These are phyloP conservation scores for Gymnocheta viridis DNA, from an alignment of 2,888 invertebrate genomes.

Conservation along the genomic window DNA sequence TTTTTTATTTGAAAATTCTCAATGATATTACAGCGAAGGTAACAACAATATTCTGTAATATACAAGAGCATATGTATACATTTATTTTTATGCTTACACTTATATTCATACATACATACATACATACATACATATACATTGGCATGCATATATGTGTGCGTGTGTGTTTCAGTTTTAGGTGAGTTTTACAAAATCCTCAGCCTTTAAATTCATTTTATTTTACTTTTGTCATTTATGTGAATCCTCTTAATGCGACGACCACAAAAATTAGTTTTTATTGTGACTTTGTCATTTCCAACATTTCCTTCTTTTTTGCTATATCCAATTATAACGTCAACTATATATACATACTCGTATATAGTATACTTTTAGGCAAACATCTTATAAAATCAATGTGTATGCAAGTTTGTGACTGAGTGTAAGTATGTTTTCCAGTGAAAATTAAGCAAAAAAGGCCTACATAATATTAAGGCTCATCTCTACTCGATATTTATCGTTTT, in stretches of 20 bases:
- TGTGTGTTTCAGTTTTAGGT: conserved; percentile 10
- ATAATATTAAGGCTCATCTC: conserved; percentile 48
- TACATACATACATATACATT: neutral
- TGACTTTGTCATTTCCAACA: conserved; percentile 49
- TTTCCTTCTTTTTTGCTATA: neutral
- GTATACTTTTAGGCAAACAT: conserved; percentile 20
- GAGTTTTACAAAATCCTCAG: conserved; percentile 20
- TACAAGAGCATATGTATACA: neutral
- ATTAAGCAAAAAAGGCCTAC: conserved; percentile 49
- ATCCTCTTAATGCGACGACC: conserved; percentile 68
- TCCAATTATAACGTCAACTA: neutral
- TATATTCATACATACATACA: neutral
- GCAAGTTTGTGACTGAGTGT: neutral
- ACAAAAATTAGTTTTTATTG: conserved; percentile 71
- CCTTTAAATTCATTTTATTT: conserved; percentile 6
- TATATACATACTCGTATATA: neutral
- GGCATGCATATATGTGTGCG: neutral
- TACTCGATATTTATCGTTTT: conserved; percentile 64
- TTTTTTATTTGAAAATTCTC: neutral
- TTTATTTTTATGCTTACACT: neutral
- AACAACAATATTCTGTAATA: neutral
- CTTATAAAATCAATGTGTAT: neutral
- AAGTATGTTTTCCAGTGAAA: neutral
- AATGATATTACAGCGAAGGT: neutral
- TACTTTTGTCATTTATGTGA: conserved; percentile 50